These are phyloP conservation scores for Eurystomus gularis DNA, from an alignment of 2,113 vertebrate genomes.

Conservation along the genomic window DNA sequence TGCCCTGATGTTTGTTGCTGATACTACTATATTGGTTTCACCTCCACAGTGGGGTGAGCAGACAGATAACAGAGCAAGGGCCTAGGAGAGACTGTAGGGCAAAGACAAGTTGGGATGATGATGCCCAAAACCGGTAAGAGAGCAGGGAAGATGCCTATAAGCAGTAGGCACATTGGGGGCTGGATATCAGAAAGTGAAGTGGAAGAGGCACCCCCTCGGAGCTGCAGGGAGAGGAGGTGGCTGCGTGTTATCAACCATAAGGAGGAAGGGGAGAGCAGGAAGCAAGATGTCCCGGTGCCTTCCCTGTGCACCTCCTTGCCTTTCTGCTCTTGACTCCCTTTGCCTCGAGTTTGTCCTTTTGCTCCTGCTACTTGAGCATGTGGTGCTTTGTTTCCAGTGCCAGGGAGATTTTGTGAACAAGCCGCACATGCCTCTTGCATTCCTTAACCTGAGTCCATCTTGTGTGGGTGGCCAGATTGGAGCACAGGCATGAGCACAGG, in stretches of 20 bases:
- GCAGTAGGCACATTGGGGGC: neutral
- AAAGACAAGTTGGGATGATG: neutral
- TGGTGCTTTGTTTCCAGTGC: neutral
- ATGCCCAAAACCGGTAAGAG: neutral
- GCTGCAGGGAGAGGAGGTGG: neutral
- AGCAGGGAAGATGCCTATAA: neutral
- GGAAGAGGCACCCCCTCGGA: accelerated
- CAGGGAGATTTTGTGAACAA: neutral
- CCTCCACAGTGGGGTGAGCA: neutral
- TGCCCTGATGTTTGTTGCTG: neutral
- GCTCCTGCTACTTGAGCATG: neutral
- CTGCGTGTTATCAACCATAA: accelerated
- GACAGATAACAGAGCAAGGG: neutral
- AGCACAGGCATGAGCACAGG: neutral
- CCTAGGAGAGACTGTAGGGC: neutral
- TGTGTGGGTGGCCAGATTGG: neutral
- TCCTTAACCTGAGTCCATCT: neutral
- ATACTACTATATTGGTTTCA: neutral
- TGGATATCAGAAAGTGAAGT: neutral
- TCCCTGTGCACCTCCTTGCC: neutral
- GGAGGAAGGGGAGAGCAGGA: neutral
- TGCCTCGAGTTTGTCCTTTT: neutral
- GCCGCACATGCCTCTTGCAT: neutral
- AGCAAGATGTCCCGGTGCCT: neutral
- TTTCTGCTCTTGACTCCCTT: neutral